These are phyloP conservation scores for Syngnathus acus DNA, from an alignment of 2,797 vertebrate species.

Conservation along the genomic window DNA sequence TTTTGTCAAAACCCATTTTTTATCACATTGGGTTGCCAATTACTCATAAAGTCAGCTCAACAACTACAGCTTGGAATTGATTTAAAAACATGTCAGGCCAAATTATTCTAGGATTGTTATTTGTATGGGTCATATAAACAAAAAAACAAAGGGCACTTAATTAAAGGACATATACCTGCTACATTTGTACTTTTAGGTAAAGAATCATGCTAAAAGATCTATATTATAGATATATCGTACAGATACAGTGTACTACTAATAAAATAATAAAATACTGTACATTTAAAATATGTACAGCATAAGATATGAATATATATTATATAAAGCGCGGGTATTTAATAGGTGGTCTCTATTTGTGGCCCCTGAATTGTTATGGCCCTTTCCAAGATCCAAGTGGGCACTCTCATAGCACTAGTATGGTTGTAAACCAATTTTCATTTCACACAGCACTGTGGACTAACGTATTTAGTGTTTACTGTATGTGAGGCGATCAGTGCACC, in stretches of 20 bases:
- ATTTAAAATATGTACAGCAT: not conserved
- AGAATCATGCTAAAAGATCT: slow-evolving; percentile 3
- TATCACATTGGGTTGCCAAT: slow-evolving; percentile 50
- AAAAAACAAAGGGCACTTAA: not conserved
- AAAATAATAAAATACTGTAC: not conserved
- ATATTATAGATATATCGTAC: not conserved
- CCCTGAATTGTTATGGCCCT: too few species aligned
- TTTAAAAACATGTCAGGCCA: slow-evolving; percentile 51
- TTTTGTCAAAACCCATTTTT: slow-evolving; percentile 67
- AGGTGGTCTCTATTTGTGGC: too few species aligned
- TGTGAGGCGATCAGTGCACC: too few species aligned
- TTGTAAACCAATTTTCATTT: too few species aligned
- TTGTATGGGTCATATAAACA: slow-evolving; percentile 13
- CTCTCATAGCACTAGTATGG: too few species aligned
- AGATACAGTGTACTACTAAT: not conserved
- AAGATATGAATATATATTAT: not conserved
- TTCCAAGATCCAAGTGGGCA: too few species aligned
- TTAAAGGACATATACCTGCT: not conserved
- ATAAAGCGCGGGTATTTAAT: not conserved
- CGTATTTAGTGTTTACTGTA: too few species aligned
- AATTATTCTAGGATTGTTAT: slow-evolving; percentile 38
- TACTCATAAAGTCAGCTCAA: slow-evolving; percentile 65
- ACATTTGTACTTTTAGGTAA: not conserved
- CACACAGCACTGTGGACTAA: too few species aligned
- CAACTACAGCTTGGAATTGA: slow-evolving; percentile 52